A percentile compares a stretch with the other conserved stretches of the same genome.
These are phyloP conservation scores for Drosophila atroscutellata DNA, from an alignment of 2,888 invertebrate species.

Conservation along the genomic window DNA sequence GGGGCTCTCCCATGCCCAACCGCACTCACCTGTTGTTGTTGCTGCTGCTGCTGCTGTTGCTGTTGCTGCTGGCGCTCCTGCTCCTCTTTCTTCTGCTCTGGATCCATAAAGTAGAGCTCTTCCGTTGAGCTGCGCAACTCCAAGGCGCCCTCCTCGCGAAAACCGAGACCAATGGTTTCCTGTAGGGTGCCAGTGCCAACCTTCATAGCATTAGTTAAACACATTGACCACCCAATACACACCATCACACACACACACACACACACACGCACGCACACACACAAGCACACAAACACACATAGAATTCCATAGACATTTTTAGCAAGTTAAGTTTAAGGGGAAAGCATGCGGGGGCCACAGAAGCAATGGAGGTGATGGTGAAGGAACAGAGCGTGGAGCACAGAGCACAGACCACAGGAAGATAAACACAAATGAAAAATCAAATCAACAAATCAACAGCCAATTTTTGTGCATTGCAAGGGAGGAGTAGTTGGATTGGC, in stretches of 20 bases:
- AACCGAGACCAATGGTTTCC: conserved; percentile 86
- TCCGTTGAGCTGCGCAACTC: conserved; percentile 95
- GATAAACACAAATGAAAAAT: conserved; percentile 35
- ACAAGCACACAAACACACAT: conserved; percentile 13
- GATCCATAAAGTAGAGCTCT: conserved; percentile 93
- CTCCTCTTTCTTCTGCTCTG: conserved; percentile 85
- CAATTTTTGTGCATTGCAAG: conserved; percentile 65
- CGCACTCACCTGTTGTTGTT: conserved; percentile 47
- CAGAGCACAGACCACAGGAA: not conserved
- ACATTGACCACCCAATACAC: conserved; percentile 67
- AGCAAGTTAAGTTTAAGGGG: conserved; percentile 25
- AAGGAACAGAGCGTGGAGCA: not conserved
- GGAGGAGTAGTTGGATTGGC: not conserved
- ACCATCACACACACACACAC: conserved; percentile 37
- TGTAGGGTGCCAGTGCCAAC: conserved; percentile 86
- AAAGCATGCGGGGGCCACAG: conserved; percentile 28
- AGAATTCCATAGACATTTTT: conserved; percentile 44
- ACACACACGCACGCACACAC: conserved; percentile 35
- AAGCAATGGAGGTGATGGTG: conserved; percentile 20
- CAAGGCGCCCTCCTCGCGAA: conserved; percentile 92
- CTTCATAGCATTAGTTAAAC: conserved; percentile 83
- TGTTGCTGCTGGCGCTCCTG: conserved; percentile 84
- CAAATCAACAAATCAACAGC: conserved; percentile 69
- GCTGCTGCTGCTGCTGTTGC: conserved; percentile 56
- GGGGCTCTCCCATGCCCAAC: not conserved